These are phyloP conservation scores for Zeus faber DNA, from an alignment of 2,113 vertebrate genomes.

Conservation along the genomic window DNA sequence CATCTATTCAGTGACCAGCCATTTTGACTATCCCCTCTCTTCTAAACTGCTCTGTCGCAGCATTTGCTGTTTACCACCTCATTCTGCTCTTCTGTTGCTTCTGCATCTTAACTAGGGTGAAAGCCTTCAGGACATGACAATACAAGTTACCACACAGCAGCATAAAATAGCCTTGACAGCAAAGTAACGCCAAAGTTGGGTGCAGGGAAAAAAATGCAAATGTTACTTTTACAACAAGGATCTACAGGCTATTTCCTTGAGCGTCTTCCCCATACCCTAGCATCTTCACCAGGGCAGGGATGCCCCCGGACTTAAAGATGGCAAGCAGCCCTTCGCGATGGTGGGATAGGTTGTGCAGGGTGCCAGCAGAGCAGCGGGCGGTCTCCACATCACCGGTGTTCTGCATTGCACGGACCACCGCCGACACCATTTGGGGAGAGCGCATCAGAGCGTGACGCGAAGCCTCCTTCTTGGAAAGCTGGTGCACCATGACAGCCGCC, in stretches of 20 bases:
- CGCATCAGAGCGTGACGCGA: slow-evolving; percentile 98
- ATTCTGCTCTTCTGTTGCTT: too few species aligned
- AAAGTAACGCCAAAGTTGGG: too few species aligned
- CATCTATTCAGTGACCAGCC: not conserved
- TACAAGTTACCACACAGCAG: slow-evolving; percentile 25
- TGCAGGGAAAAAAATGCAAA: too few species aligned
- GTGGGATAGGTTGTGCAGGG: slow-evolving; percentile 96
- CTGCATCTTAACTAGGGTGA: slow-evolving; percentile 14
- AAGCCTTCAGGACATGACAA: slow-evolving; percentile 24
- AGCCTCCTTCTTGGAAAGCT: slow-evolving; percentile 97
- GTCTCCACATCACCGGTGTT: slow-evolving; percentile 96
- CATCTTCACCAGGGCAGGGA: slow-evolving; percentile 98
- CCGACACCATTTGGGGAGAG: slow-evolving; percentile 98
- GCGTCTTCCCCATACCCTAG: slow-evolving; percentile 81
- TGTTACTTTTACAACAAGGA: too few species aligned
- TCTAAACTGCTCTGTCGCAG: not conserved
- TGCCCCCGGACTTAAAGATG: slow-evolving; percentile 98
- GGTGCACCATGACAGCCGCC: slow-evolving; percentile 98
- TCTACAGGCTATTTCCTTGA: not conserved
- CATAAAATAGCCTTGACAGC: not conserved
- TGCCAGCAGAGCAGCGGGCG: slow-evolving; percentile 94
- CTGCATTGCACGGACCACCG: slow-evolving; percentile 97
- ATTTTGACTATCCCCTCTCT: not conserved
- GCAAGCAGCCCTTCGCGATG: slow-evolving; percentile 95
- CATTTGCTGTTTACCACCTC: not conserved